Percentiles rank a stretch among this genome's conserved stretches.
Conservation (phyloP, 2,797 vertebrate species). For the Sebastes taczanowskii region DNA sequence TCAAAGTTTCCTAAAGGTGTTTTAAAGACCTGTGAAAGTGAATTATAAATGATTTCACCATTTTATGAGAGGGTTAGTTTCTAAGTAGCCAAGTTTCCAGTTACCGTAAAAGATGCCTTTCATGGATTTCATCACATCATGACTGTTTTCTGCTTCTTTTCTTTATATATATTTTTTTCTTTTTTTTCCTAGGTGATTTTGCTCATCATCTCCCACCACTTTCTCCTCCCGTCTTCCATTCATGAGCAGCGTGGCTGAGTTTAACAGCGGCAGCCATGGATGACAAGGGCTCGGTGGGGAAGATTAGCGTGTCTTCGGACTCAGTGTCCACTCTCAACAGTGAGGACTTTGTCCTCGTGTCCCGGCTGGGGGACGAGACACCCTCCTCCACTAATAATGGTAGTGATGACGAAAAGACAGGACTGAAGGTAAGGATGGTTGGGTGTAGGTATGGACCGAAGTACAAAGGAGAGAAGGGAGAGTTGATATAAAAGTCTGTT, state of each 20-base stretch:
- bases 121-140: slow-evolving; percentile 71
- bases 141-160: slow-evolving; percentile 69
- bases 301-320: slow-evolving; percentile 99
- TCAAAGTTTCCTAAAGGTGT: slow-evolving; percentile 16
- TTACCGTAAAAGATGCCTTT: slow-evolving; percentile 50
- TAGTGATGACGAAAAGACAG: slow-evolving; percentile 99
- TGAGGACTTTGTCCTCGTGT: slow-evolving; percentile 99
- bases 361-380: slow-evolving; percentile 97
- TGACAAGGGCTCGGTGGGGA: slow-evolving; percentile 99
- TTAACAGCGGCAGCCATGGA: slow-evolving; percentile 95
- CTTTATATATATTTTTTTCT: slow-evolving; percentile 53
- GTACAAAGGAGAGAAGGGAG: slow-evolving; percentile 12
- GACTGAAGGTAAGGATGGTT: slow-evolving; percentile 94
- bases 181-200: slow-evolving; percentile 85
- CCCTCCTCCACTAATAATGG: slow-evolving; percentile 98
- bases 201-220: slow-evolving; percentile 85
- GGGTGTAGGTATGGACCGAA: slow-evolving; percentile 58
- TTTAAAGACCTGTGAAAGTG: neutral
- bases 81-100: slow-evolving; percentile 7
- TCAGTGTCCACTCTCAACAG: slow-evolving; percentile 99
- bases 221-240: slow-evolving; percentile 79
- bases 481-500: neutral
- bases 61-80: slow-evolving; percentile 2
- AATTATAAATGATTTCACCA: neutral
- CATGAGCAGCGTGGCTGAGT: slow-evolving; percentile 85